Conservation (phyloP, 2,888 invertebrate species). For the Tenthredo notha region DNA sequence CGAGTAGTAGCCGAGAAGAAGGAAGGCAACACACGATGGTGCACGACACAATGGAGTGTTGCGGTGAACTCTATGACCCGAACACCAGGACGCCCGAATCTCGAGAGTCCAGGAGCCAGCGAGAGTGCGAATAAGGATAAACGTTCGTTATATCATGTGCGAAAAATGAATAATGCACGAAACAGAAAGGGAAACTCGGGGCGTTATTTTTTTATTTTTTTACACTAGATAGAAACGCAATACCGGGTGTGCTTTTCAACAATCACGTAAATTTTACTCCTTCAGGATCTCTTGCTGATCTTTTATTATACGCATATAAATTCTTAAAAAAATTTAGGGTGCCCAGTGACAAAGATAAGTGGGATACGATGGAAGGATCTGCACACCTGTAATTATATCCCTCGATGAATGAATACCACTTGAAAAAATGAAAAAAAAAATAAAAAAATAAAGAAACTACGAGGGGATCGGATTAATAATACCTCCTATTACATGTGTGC, state of each 20-base stretch:
- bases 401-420: background rate
- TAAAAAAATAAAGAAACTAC: background rate
- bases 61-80: conserved; percentile 66
- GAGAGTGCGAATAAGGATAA: background rate
- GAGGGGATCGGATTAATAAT: background rate
- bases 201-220: too few species aligned
- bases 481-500: conserved; percentile 26
- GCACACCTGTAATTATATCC: conserved; percentile 11
- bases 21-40: background rate
- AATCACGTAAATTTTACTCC: too few species aligned
- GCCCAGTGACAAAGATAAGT: background rate
- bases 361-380: background rate
- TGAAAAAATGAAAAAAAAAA: background rate
- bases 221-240: too few species aligned
- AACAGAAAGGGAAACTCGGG: background rate
- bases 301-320: too few species aligned
- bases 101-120: background rate
- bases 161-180: background rate
- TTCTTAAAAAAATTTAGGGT: background rate
- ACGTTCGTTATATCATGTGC: background rate
- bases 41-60: conserved; percentile 64
- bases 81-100: conserved; percentile 60
- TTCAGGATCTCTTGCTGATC: too few species aligned
- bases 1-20: conserved; percentile 29
- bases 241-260: too few species aligned